Evolutionary conservation across 2,888 invertebrate genomes (phyloP).

Genomic region (Meghimatium bilineatum): DNA sequence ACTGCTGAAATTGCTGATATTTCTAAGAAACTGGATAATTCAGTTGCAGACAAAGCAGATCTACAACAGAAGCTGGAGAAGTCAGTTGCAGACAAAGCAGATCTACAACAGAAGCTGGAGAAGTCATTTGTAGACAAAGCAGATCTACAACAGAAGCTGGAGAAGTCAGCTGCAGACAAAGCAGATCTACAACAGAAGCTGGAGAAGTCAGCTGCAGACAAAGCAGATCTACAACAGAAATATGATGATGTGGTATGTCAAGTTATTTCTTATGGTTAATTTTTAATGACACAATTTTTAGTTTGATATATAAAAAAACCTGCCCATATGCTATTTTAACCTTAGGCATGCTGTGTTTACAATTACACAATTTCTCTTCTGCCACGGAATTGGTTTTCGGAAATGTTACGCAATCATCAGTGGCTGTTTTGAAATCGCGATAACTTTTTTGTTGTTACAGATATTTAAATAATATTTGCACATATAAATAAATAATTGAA

Average conservation of each 20-base stretch:
- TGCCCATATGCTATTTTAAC: too few relatives aligned
- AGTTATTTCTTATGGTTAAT: background rate
- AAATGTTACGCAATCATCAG: too few relatives aligned
- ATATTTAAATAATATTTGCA: too few relatives aligned
- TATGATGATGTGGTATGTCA: constrained; percentile 60
- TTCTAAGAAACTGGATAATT: constrained; percentile 60
- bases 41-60: constrained; percentile 54
- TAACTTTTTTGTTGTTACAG: too few relatives aligned
- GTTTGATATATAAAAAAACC: too few relatives aligned
- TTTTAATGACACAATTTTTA: background rate
- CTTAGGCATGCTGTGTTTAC: too few relatives aligned
- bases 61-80: constrained; percentile 58
- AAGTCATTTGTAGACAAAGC: constrained; percentile 55
- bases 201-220: constrained; percentile 56
- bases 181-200: constrained; percentile 53
- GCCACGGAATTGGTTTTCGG: too few relatives aligned
- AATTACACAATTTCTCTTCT: too few relatives aligned
- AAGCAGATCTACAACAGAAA: constrained; percentile 55
- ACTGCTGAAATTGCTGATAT: constrained; percentile 67
- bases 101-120: too few relatives aligned
- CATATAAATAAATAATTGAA: too few relatives aligned
- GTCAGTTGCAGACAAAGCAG: too few relatives aligned
- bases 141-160: constrained; percentile 56
- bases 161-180: constrained; percentile 56
- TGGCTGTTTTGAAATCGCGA: too few relatives aligned